A percentile compares a stretch with the other conserved stretches of the same genome.
These are phyloP conservation scores for Sparus aurata DNA, from an alignment of 2,797 vertebrate genomes.

Conservation along the genomic window DNA sequence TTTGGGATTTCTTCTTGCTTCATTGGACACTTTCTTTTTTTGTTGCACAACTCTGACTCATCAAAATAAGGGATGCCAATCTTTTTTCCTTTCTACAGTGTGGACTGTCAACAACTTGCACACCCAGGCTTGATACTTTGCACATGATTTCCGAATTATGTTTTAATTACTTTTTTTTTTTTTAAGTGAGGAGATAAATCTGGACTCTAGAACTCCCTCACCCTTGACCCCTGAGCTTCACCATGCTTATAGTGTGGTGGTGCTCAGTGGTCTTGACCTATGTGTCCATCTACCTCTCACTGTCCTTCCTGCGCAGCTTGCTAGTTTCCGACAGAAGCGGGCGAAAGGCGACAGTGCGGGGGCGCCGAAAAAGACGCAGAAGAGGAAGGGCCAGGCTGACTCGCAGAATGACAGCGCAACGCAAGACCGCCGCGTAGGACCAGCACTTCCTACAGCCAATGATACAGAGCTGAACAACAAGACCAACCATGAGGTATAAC, in stretches of 20 bases:
- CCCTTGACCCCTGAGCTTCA: conserved; percentile 46
- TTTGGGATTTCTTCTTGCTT: conserved; percentile 63
- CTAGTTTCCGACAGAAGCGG: conserved; percentile 93
- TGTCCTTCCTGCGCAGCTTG: conserved; percentile 94
- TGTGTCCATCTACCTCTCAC: conserved; percentile 88
- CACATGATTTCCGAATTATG: not conserved
- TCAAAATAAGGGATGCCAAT: conserved; percentile 42
- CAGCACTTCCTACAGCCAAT: conserved; percentile 25
- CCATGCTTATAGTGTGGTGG: conserved; percentile 84
- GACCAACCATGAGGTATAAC: conserved; percentile 75
- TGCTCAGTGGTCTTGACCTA: conserved; percentile 91
- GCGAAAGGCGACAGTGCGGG: conserved; percentile 87
- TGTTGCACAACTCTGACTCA: conserved; percentile 53
- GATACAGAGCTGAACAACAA: conserved; percentile 47
- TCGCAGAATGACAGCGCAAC: conserved; percentile 84
- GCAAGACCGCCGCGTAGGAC: conserved; percentile 85
- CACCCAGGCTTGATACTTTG: not conserved
- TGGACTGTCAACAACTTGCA: conserved; percentile 30
- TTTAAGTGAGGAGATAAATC: conserved; percentile 37
- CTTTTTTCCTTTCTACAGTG: conserved; percentile 9
- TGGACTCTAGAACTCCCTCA: conserved; percentile 43
- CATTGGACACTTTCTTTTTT: conserved; percentile 35
- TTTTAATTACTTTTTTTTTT: conserved; percentile 23
- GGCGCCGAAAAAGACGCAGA: conserved; percentile 92
- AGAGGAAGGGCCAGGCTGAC: conserved; percentile 92